phyloP scores from a whole-genome alignment of 2,113 vertebrate genomes.

The Indicator maculatus region DNA sequence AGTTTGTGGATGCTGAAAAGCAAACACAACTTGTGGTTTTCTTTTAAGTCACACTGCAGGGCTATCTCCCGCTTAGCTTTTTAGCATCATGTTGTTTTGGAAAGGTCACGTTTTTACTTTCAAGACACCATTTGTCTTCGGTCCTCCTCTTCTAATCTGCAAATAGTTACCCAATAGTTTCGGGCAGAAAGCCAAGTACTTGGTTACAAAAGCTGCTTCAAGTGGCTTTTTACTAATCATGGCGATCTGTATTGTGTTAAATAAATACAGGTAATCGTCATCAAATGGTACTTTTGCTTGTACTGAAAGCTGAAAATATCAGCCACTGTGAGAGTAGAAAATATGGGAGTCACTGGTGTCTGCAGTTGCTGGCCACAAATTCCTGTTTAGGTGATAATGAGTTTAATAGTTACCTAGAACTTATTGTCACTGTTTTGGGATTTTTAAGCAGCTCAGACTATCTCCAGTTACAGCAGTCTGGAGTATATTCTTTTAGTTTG shows the following conservation, averaged over 20 bases:
- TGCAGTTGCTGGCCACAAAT: neutral
- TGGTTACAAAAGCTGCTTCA: conserved; percentile 42
- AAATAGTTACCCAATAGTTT: conserved; percentile 59
- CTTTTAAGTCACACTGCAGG: conserved; percentile 76
- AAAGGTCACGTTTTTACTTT: conserved; percentile 73
- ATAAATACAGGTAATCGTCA: conserved; percentile 25
- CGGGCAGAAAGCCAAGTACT: conserved; percentile 50
- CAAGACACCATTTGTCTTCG: conserved; percentile 73
- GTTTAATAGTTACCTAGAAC: neutral
- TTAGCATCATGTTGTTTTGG: conserved; percentile 66
- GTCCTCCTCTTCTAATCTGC: conserved; percentile 60
- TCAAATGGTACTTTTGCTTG: neutral
- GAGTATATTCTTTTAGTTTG: neutral
- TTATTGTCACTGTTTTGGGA: neutral
- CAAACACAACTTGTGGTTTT: conserved; percentile 75
- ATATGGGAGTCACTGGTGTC: neutral
- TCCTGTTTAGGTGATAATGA: neutral
- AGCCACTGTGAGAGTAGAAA: neutral
- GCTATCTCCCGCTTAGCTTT: conserved; percentile 66
- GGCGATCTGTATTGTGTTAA: neutral
- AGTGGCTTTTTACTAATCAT: conserved; percentile 35
- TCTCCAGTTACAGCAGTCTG: neutral
- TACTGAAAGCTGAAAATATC: neutral
- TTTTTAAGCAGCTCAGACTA: neutral
- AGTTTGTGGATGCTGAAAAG: conserved; percentile 73